Conservation (phyloP, 2,113 vertebrate genomes). For the Gallinago paraguaiae region DNA sequence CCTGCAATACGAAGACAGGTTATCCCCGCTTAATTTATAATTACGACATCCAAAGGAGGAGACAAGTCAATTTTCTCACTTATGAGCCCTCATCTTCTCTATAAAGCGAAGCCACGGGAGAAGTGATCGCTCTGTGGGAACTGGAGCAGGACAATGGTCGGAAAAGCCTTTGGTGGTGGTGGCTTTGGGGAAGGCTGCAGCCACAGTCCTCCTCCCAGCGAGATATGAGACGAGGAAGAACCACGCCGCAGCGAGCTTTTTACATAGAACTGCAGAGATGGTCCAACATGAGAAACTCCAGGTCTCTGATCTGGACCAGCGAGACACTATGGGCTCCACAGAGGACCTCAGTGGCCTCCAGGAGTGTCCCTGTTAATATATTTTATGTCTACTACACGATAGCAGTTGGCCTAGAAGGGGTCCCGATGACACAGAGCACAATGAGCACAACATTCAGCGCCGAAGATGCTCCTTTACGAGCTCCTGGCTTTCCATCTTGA, state of each 20-base stretch:
- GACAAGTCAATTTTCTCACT: background rate
- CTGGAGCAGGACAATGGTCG: background rate
- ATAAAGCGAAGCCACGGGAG: background rate
- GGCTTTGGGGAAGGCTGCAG: background rate
- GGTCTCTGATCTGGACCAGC: background rate
- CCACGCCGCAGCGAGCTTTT: background rate
- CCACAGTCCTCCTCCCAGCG: background rate
- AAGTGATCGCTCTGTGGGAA: background rate
- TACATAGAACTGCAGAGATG: background rate
- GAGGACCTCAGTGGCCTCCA: background rate
- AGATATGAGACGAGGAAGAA: background rate
- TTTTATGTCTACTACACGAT: background rate
- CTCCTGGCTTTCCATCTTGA: background rate
- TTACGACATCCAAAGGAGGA: background rate
- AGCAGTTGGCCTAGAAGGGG: background rate
- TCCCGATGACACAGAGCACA: background rate
- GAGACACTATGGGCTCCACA: rapidly evolving
- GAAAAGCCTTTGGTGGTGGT: background rate
- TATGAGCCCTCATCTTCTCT: background rate
- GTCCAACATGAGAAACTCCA: background rate
- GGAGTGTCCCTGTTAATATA: background rate
- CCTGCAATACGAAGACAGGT: background rate
- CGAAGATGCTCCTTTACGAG: background rate
- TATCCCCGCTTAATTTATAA: background rate
- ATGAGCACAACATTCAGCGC: background rate